phyloP scores from a whole-genome alignment of 1,140 invertebrate genomes.

The Grapholita molesta region DNA sequence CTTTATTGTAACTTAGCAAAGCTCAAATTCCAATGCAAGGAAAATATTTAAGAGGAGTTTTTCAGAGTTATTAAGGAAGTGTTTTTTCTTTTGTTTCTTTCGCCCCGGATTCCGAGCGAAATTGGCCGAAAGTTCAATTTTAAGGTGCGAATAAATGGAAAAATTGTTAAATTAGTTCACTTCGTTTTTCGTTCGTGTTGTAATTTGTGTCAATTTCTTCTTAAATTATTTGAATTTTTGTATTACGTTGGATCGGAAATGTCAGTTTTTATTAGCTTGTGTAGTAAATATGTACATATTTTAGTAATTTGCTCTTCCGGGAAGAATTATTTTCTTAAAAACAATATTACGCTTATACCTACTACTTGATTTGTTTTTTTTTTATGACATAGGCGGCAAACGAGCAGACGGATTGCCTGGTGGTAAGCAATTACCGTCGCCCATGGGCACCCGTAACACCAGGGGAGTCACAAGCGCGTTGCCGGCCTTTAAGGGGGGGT shows the following conservation, averaged over 20 bases:
- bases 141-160: background rate
- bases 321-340: too few species aligned
- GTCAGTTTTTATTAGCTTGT: too few species aligned
- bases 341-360: too few species aligned
- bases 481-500: too few species aligned
- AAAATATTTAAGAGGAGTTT: background rate
- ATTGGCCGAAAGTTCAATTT: background rate
- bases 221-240: background rate
- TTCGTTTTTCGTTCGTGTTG: background rate
- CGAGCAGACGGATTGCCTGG: too few species aligned
- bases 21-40: background rate
- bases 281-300: too few species aligned
- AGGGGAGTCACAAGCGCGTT: too few species aligned
- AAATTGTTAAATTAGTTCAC: background rate
- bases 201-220: background rate
- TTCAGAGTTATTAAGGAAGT: background rate
- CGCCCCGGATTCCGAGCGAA: background rate
- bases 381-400: too few species aligned
- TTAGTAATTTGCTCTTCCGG: too few species aligned
- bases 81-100: background rate
- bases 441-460: too few species aligned
- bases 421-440: too few species aligned
- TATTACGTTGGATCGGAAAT: background rate
- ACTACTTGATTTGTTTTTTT: too few species aligned
- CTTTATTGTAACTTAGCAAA: background rate